These are phyloP conservation scores for Sclerodermus sp. DNA, from an alignment of 2,888 invertebrate species.

Conservation along the genomic window DNA sequence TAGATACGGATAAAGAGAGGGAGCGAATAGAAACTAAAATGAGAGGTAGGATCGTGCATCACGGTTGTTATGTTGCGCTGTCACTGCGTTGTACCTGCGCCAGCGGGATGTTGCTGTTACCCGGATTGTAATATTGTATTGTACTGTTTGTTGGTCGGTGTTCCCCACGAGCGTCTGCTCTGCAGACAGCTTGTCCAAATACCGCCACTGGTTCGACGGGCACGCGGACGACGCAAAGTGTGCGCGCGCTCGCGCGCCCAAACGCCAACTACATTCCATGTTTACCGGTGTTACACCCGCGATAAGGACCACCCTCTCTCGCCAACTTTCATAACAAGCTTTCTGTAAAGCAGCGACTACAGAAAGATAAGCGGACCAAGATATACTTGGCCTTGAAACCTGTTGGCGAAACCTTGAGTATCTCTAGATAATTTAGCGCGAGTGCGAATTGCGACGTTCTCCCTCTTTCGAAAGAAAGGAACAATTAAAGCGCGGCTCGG, in stretches of 20 bases:
- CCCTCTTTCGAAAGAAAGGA: no score
- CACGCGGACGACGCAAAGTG: slow-evolving; percentile 21
- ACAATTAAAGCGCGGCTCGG: no score
- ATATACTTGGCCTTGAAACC: no score
- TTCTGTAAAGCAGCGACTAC: no score
- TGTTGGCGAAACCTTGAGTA: no score
- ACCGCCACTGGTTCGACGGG: slow-evolving; percentile 40
- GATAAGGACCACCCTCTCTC: slow-evolving; percentile 24
- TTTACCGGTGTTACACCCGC: slow-evolving; percentile 37
- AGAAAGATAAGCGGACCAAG: no score
- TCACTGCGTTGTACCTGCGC: slow-evolving; percentile 42
- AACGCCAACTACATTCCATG: slow-evolving; percentile 31
- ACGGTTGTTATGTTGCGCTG: slow-evolving; percentile 48
- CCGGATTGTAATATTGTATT: slow-evolving; percentile 50
- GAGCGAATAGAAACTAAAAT: not conserved
- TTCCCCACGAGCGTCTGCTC: slow-evolving; percentile 36
- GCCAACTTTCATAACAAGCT: no score
- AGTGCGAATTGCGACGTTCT: no score
- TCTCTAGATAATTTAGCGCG: no score
- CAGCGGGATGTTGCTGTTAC: slow-evolving; percentile 40
- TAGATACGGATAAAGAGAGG: no score
- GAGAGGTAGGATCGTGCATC: slow-evolving; percentile 19
- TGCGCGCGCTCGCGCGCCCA: no score
- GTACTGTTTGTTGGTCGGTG: slow-evolving; percentile 44
- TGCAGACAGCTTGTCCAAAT: slow-evolving; percentile 51